Evolutionary conservation across 92 coral and sea anemone genomes (phyloP).

Genomic region (Scolanthus callimorphus): DNA sequence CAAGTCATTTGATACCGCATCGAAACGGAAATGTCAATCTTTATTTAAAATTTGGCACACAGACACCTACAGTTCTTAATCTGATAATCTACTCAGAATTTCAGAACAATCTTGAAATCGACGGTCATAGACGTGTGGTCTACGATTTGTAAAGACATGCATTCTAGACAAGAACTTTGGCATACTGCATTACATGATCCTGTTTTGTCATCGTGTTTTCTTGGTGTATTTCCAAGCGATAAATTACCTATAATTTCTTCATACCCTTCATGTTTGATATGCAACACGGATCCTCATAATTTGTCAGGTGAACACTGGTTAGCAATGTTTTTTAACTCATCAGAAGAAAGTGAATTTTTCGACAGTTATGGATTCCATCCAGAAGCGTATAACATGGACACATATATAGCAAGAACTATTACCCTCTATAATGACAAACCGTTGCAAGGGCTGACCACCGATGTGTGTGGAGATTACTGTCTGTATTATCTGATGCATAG

Average conservation of each 20-base stretch:
- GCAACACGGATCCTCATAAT: constrained; percentile 23
- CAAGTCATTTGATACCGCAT: constrained; percentile 3
- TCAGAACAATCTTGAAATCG: constrained; percentile 18
- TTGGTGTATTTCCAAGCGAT: constrained; percentile 18
- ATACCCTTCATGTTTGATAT: constrained; percentile 12
- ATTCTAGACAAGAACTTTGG: constrained; percentile 1
- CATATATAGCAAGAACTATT: neutral
- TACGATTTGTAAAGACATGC: no score
- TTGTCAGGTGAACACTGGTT: constrained; percentile 41
- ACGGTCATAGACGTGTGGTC: constrained; percentile 3
- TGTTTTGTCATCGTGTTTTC: neutral
- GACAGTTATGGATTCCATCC: constrained; percentile 38
- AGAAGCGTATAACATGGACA: constrained; percentile 1
- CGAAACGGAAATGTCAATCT: constrained; percentile 22
- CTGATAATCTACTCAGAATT: no score
- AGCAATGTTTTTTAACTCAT: constrained; percentile 8
- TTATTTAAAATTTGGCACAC: neutral
- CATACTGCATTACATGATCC: constrained; percentile 2
- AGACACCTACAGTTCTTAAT: no score
- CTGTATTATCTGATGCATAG: constrained; percentile 20
- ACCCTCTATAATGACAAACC: neutral
- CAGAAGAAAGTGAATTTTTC: constrained; percentile 16
- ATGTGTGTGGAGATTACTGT: no score
- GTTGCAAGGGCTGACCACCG: no score
- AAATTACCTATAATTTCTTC: constrained; percentile 1